Conservation (phyloP, 1,140 invertebrate species). For the Cotesia chilonis region DNA sequence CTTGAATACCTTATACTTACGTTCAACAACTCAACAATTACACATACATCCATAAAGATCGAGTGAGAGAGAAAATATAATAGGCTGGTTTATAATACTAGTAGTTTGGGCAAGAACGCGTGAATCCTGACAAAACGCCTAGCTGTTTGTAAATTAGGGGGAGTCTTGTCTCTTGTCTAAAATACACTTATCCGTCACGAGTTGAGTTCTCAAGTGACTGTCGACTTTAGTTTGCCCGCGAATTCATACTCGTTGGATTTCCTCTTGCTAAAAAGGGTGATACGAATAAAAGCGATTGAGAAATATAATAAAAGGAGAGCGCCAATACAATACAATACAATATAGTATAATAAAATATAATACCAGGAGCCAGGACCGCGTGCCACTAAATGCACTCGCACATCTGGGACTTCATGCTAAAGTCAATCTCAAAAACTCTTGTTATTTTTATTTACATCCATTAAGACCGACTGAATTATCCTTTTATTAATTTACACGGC, state of each 20-base stretch:
- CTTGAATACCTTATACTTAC: not conserved
- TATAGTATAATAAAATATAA: too few relatives aligned
- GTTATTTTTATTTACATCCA: not conserved
- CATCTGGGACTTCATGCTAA: not conserved
- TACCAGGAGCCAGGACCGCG: too few relatives aligned
- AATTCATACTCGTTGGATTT: conserved; percentile 20
- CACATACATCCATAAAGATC: not conserved
- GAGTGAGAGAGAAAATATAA: not conserved
- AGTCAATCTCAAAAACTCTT: too few relatives aligned
- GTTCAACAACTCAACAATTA: too few relatives aligned
- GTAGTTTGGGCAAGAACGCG: too few relatives aligned
- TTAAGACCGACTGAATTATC: not conserved
- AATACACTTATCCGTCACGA: conserved; percentile 2
- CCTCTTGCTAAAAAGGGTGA: conserved; percentile 5
- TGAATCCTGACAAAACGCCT: conserved; percentile 20
- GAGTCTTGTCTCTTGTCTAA: conserved; percentile 26
- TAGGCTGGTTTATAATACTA: too few relatives aligned
- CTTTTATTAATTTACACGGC: not conserved
- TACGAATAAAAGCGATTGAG: not conserved
- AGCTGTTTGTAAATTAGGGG: conserved; percentile 22
- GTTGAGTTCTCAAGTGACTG: conserved; percentile 16
- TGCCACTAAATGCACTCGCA: conserved; percentile 18
- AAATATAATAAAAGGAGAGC: not conserved
- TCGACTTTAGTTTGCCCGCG: conserved; percentile 7
- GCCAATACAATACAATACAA: not conserved